Evolutionary conservation across 2,888 invertebrate species (phyloP), one percentile per base, ranked within the genome.

Genomic region (Pandemis heparana): DNA sequence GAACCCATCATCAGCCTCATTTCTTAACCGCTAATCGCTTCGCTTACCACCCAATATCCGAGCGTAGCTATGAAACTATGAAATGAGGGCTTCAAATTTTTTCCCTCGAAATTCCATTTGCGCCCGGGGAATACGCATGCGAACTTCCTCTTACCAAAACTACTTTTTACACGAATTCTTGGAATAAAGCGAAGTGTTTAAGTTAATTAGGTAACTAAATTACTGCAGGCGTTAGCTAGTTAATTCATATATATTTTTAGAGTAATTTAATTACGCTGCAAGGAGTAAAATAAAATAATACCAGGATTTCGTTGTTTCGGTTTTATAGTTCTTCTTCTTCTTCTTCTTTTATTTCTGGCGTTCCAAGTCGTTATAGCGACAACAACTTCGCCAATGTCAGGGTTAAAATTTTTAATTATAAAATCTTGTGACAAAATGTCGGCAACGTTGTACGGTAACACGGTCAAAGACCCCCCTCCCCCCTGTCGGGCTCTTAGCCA

Each of bases 61-160:
- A 23, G 41, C 23, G 43, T 9, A 14, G 10, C 69, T 38, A 69
- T 65, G 65, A 74, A 74, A 74, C 70, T 70, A 77, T 79, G 78
- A 77, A 79, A 76, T 75, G 73, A 76, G 56, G 75, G 77, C 76
- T 75, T 70, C 70, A 56, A 64, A 71, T 82, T 84, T 84, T 84
- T 79, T 75, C 56, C 62, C 62, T 71, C 75, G 68, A 75, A 80
- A 83, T 82, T 82, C 83, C 77, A 74, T 69, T 66, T 78, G 73
- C 79, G 78, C 78, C 79, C 64, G 66, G 82, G 81, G 81, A 81
- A 78, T 78, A 79, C 79, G 77, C 82, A 83, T 75, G 78, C 79
- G 81, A 78, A 79, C 84, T 83, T 82, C 84, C 84, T 78, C 74
- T 72, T 8, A 23, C 65, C 71, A 32, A 56, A 67, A 71, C 61